Evolutionary conservation across 2,113 vertebrate genomes (phyloP).

Genomic region (Phalacrocorax pelagicus): DNA sequence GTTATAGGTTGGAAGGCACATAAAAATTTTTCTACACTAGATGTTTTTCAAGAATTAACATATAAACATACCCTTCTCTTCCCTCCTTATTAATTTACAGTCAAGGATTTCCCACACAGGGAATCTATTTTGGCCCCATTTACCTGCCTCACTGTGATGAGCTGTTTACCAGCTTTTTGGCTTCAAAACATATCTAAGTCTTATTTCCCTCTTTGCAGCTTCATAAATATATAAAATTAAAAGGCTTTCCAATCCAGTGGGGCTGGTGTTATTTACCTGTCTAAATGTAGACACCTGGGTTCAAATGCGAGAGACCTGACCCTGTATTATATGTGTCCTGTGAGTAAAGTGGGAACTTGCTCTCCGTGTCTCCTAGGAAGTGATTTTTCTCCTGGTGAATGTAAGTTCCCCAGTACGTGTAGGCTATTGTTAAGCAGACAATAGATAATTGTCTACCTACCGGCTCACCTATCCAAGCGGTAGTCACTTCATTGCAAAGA

Average conservation of each 20-base stretch:
- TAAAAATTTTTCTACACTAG: background rate
- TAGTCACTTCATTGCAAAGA: background rate
- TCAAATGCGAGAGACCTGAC: background rate
- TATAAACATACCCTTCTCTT: background rate
- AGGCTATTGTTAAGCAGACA: constrained; percentile 14
- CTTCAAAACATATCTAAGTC: background rate
- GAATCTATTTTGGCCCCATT: background rate
- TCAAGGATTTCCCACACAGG: background rate
- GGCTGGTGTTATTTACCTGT: background rate
- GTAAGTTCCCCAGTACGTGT: background rate
- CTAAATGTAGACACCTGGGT: background rate
- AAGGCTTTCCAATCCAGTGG: background rate
- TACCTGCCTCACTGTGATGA: background rate
- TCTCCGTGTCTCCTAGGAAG: background rate
- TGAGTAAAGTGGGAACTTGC: background rate
- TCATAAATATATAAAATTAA: background rate
- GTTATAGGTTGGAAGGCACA: background rate
- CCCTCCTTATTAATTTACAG: background rate
- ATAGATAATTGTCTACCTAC: background rate
- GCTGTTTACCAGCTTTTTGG: background rate
- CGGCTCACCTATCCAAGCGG: background rate
- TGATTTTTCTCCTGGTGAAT: background rate
- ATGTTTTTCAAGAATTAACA: background rate
- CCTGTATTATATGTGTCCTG: background rate
- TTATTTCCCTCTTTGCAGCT: background rate